Percentiles rank a stretch among this genome's conserved stretches.
Evolutionary conservation across 2,113 vertebrate species (phyloP).

Genomic region (Cyrtonyx montezumae): DNA sequence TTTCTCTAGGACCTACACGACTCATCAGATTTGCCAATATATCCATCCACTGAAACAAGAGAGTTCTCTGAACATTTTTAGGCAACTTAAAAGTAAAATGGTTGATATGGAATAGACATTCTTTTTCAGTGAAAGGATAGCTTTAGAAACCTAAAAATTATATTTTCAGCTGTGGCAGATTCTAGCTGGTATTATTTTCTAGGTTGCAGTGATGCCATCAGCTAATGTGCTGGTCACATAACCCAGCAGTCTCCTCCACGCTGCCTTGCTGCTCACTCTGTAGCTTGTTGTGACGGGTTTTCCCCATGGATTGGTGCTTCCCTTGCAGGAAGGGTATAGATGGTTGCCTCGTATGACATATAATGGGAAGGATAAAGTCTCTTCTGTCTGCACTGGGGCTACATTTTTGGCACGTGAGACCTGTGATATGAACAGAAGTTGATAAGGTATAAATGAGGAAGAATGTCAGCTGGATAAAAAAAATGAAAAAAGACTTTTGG

Average conservation of each 20-base stretch:
- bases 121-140: neutral
- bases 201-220: neutral
- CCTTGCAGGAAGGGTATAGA: neutral
- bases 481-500: neutral
- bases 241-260: neutral
- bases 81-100: neutral
- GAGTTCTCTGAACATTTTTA: neutral
- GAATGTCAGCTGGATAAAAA: neutral
- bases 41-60: neutral
- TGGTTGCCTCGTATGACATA: accelerated
- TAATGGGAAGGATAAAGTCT: neutral
- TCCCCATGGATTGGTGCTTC: neutral
- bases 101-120: neutral
- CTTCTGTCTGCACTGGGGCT: neutral
- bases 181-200: neutral
- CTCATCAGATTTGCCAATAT: neutral
- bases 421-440: neutral
- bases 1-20: neutral
- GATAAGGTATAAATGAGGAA: neutral
- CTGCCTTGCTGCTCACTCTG: no score
- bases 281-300: neutral
- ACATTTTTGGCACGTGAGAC: neutral
- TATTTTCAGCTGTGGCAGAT: neutral
- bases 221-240: neutral
- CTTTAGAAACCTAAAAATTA: neutral